These are phyloP conservation scores for Tupiocoris notatus DNA, from an alignment of 2,888 invertebrate species.

Conservation along the genomic window DNA sequence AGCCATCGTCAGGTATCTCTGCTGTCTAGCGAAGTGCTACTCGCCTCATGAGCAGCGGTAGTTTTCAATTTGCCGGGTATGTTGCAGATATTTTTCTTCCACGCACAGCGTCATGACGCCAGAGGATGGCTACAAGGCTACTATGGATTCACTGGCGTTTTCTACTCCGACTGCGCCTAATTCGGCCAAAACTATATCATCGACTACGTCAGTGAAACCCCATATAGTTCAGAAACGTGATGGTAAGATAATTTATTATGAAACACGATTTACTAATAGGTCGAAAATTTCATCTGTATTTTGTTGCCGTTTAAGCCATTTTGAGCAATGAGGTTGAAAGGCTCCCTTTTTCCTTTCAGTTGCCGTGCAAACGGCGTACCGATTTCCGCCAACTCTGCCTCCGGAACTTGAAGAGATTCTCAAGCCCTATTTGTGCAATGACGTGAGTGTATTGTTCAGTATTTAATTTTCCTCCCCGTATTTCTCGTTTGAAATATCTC, in stretches of 20 bases:
- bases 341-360: constrained; percentile 12
- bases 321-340: no score
- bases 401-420: constrained; percentile 26
- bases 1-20: constrained; percentile 32
- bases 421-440: constrained; percentile 12
- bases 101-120: constrained; percentile 27
- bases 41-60: no score
- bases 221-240: constrained; percentile 7
- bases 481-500: no score
- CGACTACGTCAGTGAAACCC: neutral
- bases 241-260: constrained; percentile 1
- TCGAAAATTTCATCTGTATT: no score
- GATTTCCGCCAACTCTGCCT: constrained; percentile 19
- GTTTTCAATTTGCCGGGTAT: no score
- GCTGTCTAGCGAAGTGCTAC: no score
- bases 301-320: no score
- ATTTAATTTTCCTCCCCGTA: no score
- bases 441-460: neutral
- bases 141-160: constrained; percentile 11
- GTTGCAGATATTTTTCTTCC: constrained; percentile 33
- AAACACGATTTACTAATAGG: no score
- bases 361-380: constrained; percentile 11
- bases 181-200: constrained; percentile 10
- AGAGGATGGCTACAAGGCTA: constrained; percentile 26
- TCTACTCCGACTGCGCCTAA: constrained; percentile 19